Percentiles rank a stretch among this genome's conserved stretches.
Evolutionary conservation across 23 tunicate species (phyloP).

Genomic region (Diplosoma virens): DNA sequence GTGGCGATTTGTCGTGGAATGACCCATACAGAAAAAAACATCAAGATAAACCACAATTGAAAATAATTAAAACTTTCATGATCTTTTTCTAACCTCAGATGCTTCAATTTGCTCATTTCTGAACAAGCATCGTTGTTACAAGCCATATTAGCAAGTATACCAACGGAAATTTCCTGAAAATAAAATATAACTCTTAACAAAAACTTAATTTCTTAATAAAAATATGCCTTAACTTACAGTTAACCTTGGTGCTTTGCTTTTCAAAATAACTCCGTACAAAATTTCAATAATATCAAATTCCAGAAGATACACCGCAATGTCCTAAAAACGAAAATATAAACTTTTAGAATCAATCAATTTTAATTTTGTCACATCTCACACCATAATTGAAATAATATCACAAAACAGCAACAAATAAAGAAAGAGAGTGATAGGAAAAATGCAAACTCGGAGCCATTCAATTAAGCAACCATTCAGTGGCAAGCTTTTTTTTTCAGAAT

Average conservation of each 20-base stretch:
- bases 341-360: no score
- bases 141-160: slow-evolving; percentile 80
- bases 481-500: no score
- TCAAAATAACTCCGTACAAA: slow-evolving; percentile 44
- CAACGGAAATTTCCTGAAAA: slow-evolving; percentile 67
- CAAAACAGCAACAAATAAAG: no score
- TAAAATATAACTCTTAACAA: background rate
- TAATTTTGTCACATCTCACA: no score
- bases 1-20: no score
- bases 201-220: no score
- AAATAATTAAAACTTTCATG: background rate
- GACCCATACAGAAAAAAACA: background rate
- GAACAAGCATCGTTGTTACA: slow-evolving; percentile 57
- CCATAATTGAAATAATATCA: no score
- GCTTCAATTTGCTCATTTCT: slow-evolving; percentile 32
- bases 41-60: background rate
- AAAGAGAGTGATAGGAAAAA: no score
- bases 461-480: no score
- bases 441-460: no score
- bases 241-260: slow-evolving; percentile 75
- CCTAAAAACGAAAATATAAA: slow-evolving; percentile 25
- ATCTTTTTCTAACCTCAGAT: slow-evolving; percentile 24
- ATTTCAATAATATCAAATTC: slow-evolving; percentile 58
- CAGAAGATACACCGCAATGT: slow-evolving; percentile 70
- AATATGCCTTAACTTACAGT: slow-evolving; percentile 16